A percentile compares a stretch with the other conserved stretches of the same genome.
phyloP scores from a whole-genome alignment of 2,888 invertebrate species.

The Drosophila falleni region DNA sequence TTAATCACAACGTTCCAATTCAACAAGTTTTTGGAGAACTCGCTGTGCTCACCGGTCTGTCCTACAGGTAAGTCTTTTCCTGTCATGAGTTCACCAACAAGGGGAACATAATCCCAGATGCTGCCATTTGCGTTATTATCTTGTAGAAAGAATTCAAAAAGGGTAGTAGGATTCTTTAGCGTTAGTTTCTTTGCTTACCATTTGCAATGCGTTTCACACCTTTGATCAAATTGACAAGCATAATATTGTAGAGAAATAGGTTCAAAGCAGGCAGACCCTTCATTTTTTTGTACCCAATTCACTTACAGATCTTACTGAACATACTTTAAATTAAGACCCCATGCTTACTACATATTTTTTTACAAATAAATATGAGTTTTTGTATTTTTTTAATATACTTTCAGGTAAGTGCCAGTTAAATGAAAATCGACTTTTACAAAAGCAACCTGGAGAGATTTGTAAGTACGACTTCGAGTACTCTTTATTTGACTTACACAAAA shows the following conservation, averaged over 20 bases:
- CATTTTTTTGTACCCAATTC: conserved; percentile 20
- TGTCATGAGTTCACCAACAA: background rate
- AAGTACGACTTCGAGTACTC: conserved; percentile 30
- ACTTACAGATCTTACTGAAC: background rate
- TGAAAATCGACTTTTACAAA: conserved; percentile 27
- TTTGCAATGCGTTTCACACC: background rate
- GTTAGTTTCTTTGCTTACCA: conserved; percentile 17
- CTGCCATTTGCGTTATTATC: too few species aligned
- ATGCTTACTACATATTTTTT: background rate
- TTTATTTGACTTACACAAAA: conserved; percentile 25
- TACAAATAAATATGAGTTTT: conserved; percentile 2
- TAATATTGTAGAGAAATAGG: conserved; percentile 30
- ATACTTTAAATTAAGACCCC: background rate
- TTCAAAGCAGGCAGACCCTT: background rate
- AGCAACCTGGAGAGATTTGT: conserved; percentile 19
- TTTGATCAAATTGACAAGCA: background rate
- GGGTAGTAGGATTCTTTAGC: background rate
- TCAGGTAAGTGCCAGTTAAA: conserved; percentile 65
- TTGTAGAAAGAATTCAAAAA: background rate
- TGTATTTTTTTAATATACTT: conserved; percentile 26
- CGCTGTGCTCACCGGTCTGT: background rate
- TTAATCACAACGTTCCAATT: conserved; percentile 11
- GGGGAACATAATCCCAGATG: conserved; percentile 8
- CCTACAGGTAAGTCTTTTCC: background rate
- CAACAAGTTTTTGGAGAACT: background rate